These are phyloP conservation scores for Smithornis capensis DNA, from an alignment of 2,113 vertebrate species.

Conservation along the genomic window DNA sequence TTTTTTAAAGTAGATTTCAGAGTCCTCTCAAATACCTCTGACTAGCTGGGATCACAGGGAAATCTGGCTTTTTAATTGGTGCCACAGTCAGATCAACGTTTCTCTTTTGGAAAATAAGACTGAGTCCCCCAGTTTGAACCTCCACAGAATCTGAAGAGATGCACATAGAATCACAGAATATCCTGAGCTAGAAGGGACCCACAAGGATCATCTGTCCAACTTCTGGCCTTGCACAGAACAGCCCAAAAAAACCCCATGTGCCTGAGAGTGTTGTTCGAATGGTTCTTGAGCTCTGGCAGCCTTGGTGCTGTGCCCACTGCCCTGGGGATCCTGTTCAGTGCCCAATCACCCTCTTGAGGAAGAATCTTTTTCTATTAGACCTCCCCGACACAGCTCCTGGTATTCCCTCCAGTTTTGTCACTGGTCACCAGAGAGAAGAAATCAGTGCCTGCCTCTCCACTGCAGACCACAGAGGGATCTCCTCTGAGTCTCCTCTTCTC, in stretches of 20 bases:
- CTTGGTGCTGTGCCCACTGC: not conserved
- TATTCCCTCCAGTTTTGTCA: not conserved
- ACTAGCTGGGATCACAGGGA: not conserved
- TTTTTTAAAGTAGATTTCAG: not conserved
- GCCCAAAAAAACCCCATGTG: not conserved
- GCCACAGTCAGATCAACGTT: rapidly evolving
- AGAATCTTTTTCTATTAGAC: not conserved
- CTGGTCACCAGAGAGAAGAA: not conserved
- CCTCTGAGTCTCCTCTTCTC: not conserved
- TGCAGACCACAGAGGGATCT: not conserved
- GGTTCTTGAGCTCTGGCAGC: not conserved
- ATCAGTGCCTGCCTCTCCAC: not conserved
- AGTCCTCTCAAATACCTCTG: not conserved
- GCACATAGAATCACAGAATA: not conserved
- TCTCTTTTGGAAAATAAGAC: not conserved
- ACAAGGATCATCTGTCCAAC: not conserved
- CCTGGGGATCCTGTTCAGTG: not conserved
- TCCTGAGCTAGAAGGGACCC: not conserved
- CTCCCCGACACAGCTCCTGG: not conserved
- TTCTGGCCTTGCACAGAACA: too few species aligned
- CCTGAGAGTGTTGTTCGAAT: not conserved
- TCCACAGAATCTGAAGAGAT: not conserved
- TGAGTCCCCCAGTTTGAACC: not conserved
- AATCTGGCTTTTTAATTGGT: not conserved
- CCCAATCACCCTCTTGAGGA: not conserved